Evolutionary conservation across 2,888 invertebrate species (phyloP).

Genomic region (Pseudoips prasinana): DNA sequence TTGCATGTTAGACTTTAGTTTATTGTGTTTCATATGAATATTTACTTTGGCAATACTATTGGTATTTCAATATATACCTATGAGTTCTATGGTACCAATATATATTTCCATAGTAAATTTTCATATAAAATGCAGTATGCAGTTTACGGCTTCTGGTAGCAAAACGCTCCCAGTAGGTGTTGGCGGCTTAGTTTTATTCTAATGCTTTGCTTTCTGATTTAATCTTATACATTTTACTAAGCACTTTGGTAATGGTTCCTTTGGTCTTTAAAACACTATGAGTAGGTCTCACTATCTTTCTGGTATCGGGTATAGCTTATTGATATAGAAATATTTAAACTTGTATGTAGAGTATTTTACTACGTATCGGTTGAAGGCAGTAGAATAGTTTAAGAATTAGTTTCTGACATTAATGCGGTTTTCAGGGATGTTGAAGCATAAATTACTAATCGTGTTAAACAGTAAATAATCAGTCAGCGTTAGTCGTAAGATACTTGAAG

Average conservation of each 20-base stretch:
- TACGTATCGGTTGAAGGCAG: no score
- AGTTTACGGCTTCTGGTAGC: slow-evolving; percentile 17
- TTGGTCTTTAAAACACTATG: neutral
- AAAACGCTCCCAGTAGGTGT: slow-evolving; percentile 5
- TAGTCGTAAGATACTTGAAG: slow-evolving; percentile 11
- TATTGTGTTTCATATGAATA: slow-evolving; percentile 9
- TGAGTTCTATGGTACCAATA: no score
- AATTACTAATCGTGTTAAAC: slow-evolving; percentile 54
- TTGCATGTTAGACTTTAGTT: slow-evolving; percentile 35
- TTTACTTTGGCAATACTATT: neutral
- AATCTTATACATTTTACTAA: slow-evolving; percentile 3
- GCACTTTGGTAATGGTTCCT: slow-evolving; percentile 6
- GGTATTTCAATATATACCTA: no score
- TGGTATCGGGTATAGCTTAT: no score
- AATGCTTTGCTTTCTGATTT: slow-evolving; percentile 22
- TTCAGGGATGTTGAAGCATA: slow-evolving; percentile 59
- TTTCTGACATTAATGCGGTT: no score
- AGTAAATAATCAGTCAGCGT: slow-evolving; percentile 27
- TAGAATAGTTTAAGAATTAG: no score
- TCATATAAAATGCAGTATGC: no score
- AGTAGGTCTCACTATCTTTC: no score
- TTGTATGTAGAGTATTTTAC: no score
- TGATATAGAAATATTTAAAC: no score
- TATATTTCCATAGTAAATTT: no score
- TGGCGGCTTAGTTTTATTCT: slow-evolving; percentile 11